These are phyloP conservation scores for Scaptomyza hsui DNA, from an alignment of 1,140 invertebrate genomes.

Conservation along the genomic window DNA sequence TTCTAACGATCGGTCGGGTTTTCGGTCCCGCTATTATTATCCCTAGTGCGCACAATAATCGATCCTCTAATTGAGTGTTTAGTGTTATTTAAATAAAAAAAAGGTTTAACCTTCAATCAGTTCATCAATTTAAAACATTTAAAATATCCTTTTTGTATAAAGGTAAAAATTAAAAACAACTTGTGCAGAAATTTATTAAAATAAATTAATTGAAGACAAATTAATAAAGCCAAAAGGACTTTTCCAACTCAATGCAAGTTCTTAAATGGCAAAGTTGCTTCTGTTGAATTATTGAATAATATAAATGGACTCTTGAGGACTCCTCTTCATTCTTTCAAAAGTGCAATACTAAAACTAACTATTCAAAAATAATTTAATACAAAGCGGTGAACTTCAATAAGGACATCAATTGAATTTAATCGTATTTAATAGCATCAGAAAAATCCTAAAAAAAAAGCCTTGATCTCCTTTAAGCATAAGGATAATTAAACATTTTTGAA, in stretches of 20 bases:
- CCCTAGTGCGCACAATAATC: constrained; percentile 2
- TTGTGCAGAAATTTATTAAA: too few species aligned
- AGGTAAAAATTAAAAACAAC: constrained; percentile 13
- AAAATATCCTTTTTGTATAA: constrained; percentile 37
- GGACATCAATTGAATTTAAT: too few species aligned
- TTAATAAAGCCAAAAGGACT: too few species aligned
- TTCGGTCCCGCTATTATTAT: constrained; percentile 36
- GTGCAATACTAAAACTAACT: background rate
- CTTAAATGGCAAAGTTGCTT: too few species aligned
- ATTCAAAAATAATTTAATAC: background rate
- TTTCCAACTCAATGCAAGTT: too few species aligned
- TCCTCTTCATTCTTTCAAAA: too few species aligned
- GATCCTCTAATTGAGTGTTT: constrained; percentile 35
- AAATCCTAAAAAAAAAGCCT: too few species aligned
- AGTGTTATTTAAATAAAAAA: constrained; percentile 17
- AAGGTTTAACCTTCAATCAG: background rate
- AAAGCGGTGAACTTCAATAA: background rate
- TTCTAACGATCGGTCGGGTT: constrained; percentile 83
- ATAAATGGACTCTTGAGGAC: too few species aligned
- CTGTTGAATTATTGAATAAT: background rate
- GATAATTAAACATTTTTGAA: too few species aligned
- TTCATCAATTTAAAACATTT: constrained; percentile 10
- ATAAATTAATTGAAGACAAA: too few species aligned
- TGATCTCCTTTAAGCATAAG: too few species aligned
- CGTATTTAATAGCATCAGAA: too few species aligned